Evolutionary conservation across 2,797 vertebrate species (phyloP).

Genomic region (Coranthus polyacanthus): DNA sequence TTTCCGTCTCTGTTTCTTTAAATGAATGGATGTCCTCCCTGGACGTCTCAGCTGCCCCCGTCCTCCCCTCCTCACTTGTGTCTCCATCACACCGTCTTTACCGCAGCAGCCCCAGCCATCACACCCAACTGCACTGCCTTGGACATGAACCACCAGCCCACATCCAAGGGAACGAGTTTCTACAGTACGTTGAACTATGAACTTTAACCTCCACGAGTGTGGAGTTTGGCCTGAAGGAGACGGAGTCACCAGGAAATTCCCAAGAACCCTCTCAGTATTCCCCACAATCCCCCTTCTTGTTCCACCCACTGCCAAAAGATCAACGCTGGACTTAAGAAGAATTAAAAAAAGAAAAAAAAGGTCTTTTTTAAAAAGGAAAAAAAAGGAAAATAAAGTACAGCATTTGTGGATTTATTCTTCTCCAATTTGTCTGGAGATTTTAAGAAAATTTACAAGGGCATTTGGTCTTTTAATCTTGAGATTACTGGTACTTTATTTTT

Average conservation of each 20-base stretch:
- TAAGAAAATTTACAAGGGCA: slow-evolving; percentile 67
- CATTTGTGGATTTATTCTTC: slow-evolving; percentile 61
- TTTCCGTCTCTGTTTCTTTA: slow-evolving; percentile 7
- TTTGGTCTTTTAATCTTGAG: slow-evolving; percentile 83
- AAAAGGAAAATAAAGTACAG: slow-evolving; percentile 47
- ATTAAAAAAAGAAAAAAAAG: slow-evolving; percentile 25
- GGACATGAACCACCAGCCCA: slow-evolving; percentile 32
- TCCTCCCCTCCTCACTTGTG: slow-evolving; percentile 35
- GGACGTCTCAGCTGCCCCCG: slow-evolving; percentile 24
- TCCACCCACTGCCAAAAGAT: slow-evolving; percentile 65
- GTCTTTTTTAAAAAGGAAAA: slow-evolving; percentile 48
- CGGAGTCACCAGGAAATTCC: slow-evolving; percentile 27
- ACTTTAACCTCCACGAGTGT: slow-evolving; percentile 38
- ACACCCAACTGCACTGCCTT: slow-evolving; percentile 45
- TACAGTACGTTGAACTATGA: slow-evolving; percentile 9
- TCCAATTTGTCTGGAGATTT: slow-evolving; percentile 77
- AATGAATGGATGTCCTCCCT: neutral
- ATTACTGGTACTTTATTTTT: slow-evolving; percentile 82
- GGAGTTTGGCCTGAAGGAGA: slow-evolving; percentile 40
- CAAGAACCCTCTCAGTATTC: slow-evolving; percentile 46
- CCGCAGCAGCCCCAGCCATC: slow-evolving; percentile 31
- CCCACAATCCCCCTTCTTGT: slow-evolving; percentile 57
- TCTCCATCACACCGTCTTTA: slow-evolving; percentile 48
- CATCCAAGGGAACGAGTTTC: slow-evolving; percentile 45
- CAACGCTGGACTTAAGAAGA: slow-evolving; percentile 50